Evolutionary conservation across 2,888 invertebrate genomes (phyloP), one percentile per base, ranked within the genome.

Genomic region (Ormyrus labotus): DNA sequence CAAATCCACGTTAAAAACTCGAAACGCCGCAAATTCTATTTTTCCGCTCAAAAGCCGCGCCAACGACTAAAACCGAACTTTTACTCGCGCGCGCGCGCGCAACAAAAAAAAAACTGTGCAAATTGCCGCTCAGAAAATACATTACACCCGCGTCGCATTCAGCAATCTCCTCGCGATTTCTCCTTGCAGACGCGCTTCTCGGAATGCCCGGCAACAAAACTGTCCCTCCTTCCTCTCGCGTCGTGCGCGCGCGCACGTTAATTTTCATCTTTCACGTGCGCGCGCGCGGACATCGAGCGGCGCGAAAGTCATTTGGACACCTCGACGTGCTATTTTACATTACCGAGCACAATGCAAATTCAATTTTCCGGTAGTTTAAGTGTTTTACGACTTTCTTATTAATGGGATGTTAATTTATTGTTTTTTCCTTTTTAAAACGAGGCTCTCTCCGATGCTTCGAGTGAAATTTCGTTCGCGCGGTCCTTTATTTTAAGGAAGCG

Each of bases 141-240:
- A 57, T 47, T 63, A 73, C 47, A 34, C 48, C 5, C 51, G 65
- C 55, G 50, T 13, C 2, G 60, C 67, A 48, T 55, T 61, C 65
- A 47, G 63, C n/a, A 65, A 64, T 67, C 34, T 75, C 74, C 45
- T 47, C 48, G 13, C 65, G 76, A 76, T 76, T 70, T 70, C 77
- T 77, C 76, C 63, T 2, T 45, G 11, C 63, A 13, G 72, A 50
- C 61, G 61, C 45, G 57, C 13, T 77, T 77, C 77, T 61, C 50
- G 50, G 77, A 77, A 77, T 70, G 69, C 64, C n/a, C 77, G 34
- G 64, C 77, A 69, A 77, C 69, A 34, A 34, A 34, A 34, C 34
- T 34, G 34, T 34, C 34, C 34, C 34, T 34, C 34, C 34, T 34
- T 4, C 2, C 34, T 34, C 34, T 34, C 34, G 69, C 69, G 50